Percentiles rank a stretch among this genome's conserved stretches.
Evolutionary conservation across 2,888 invertebrate species (phyloP).

Genomic region (Drosophila borborema): DNA sequence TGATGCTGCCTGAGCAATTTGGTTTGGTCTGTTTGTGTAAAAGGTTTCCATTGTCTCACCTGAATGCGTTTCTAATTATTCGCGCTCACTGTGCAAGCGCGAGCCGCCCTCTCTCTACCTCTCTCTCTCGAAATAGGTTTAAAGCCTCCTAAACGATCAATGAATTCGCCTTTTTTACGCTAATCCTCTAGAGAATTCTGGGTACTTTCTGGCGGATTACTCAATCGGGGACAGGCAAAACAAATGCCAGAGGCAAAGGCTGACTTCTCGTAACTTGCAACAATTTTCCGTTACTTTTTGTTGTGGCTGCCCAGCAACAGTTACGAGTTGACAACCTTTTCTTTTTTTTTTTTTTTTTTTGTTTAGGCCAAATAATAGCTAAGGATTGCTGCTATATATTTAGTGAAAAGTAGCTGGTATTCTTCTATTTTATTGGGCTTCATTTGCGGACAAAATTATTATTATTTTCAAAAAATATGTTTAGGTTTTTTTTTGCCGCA

Average conservation of each 20-base stretch:
- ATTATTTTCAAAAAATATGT: not conserved
- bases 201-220: slow-evolving; percentile 43
- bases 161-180: slow-evolving; percentile 61
- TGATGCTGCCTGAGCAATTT: slow-evolving; percentile 36
- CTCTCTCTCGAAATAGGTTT: slow-evolving; percentile 12
- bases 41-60: slow-evolving; percentile 54
- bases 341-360: slow-evolving; percentile 1
- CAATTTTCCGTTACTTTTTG: slow-evolving; percentile 22
- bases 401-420: not conserved
- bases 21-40: slow-evolving; percentile 41
- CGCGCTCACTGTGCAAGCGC: slow-evolving; percentile 31
- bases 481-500: not conserved
- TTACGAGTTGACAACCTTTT: slow-evolving; percentile 1
- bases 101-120: not conserved
- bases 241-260: not conserved
- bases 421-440: not conserved
- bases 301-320: not conserved
- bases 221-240: slow-evolving; percentile 49
- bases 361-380: not conserved
- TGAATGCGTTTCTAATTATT: slow-evolving; percentile 71
- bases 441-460: not conserved
- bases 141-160: slow-evolving; percentile 52
- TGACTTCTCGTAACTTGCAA: not conserved
- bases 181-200: slow-evolving; percentile 22
- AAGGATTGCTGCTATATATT: no score